These are phyloP conservation scores for Orchesellides sinensis DNA, from an alignment of 2,888 invertebrate genomes.

Conservation along the genomic window DNA sequence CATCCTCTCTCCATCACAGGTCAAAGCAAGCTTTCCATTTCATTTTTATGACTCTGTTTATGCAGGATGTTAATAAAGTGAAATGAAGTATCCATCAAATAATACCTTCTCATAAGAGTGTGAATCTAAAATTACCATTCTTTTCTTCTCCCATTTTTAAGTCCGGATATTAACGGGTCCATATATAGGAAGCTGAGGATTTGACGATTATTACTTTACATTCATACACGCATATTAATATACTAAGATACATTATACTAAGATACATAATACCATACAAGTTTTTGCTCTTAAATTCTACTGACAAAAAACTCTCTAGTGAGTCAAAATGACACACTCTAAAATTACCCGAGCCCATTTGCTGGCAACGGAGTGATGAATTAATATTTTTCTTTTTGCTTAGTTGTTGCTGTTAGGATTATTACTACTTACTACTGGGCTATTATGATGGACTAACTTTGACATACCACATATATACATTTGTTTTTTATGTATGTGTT, in stretches of 20 bases:
- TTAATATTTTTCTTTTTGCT: slow-evolving; percentile 45
- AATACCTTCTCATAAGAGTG: neutral
- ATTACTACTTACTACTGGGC: slow-evolving; percentile 23
- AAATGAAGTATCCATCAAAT: slow-evolving; percentile 6
- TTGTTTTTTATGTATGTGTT: neutral
- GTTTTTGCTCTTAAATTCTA: too few relatives aligned
- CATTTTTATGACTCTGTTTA: slow-evolving; percentile 36
- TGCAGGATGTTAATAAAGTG: neutral
- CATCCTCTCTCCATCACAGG: slow-evolving; percentile 51
- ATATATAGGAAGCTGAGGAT: too few relatives aligned
- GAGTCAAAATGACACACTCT: too few relatives aligned
- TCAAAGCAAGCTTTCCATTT: slow-evolving; percentile 49
- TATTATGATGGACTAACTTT: neutral
- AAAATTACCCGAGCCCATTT: slow-evolving; percentile 26
- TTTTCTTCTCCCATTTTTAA: neutral
- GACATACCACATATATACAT: neutral
- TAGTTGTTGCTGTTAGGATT: slow-evolving; percentile 29
- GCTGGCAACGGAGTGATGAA: slow-evolving; percentile 44
- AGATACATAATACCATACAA: too few relatives aligned
- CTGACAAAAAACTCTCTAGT: too few relatives aligned
- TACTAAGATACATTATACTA: too few relatives aligned
- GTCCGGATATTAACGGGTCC: too few relatives aligned
- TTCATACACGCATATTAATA: too few relatives aligned
- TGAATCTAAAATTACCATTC: slow-evolving; percentile 10
- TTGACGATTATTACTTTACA: too few relatives aligned